Evolutionary conservation across 2,888 invertebrate species (phyloP).

Genomic region (Diaphora mendica): DNA sequence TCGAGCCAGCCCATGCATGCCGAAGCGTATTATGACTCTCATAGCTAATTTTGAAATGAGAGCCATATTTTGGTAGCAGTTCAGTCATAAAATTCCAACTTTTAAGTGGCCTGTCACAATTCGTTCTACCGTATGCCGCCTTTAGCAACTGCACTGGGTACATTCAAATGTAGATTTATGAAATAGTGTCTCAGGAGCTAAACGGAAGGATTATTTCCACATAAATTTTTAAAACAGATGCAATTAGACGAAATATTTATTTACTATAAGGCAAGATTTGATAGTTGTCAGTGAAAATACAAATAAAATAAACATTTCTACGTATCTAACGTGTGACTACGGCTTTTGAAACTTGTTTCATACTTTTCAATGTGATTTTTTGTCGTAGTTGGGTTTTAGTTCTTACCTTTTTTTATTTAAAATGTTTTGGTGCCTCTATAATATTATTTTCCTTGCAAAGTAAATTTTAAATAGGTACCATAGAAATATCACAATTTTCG

Average conservation of each 20-base stretch:
- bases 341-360: no score
- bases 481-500: no score
- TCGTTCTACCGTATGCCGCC: slow-evolving; percentile 33
- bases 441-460: no score
- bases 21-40: no score
- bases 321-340: no score
- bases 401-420: no score
- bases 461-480: no score
- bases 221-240: background rate
- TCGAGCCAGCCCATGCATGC: no score
- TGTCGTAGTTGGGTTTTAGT: no score
- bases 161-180: background rate
- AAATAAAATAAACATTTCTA: no score
- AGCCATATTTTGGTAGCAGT: slow-evolving; percentile 30
- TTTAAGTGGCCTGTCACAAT: slow-evolving; percentile 45
- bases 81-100: slow-evolving; percentile 44
- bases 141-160: slow-evolving; percentile 38
- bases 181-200: background rate
- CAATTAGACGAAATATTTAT: background rate
- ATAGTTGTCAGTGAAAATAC: background rate
- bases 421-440: no score
- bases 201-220: background rate
- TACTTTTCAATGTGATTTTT: no score
- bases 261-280: background rate
- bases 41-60: slow-evolving; percentile 17